Evolutionary conservation across 2,888 invertebrate genomes (phyloP), one percentile per base, ranked within the genome.

Genomic region (Euproctis similis): DNA sequence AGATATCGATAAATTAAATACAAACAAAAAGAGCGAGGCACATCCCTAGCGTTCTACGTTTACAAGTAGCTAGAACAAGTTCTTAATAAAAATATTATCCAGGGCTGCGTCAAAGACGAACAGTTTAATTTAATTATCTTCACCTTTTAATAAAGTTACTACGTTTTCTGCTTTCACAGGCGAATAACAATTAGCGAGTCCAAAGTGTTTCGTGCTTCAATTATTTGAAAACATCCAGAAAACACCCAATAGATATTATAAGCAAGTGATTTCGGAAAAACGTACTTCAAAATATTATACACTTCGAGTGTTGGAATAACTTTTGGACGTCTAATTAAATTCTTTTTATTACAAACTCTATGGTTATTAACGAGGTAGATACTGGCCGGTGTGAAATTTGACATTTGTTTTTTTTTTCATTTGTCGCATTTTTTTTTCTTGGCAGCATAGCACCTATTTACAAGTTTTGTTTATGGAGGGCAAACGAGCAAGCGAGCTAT

Each of bases 71-170:
- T n/a, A n/a, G n/a, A n/a, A n/a, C n/a, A n/a, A n/a, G n/a, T n/a
- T n/a, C n/a, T n/a, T n/a, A n/a, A n/a, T n/a, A n/a, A n/a, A n/a
- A 14, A 14, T 6, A 14, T 14, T 14, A 28, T 38, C 3, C 13
- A 48, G 53, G 55, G 46, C 56, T 58, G 66, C 81, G 75, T 78
- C 81, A 82, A 81, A 80, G 80, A 75, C 76, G 62, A 27, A 70
- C 54, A 55, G 59, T 59, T 61, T 82, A 80, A 84, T 82, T 82
- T 73, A 81, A 82, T 84, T 81, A 81, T 66, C 54, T 59, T 35
- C 60, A 56, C 68, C 67, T 70, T 74, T 75, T 77, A 81, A 78
- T 70, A 73, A 75, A 72, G 67, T 64, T n/a, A n/a, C 55, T 52
- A 56, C 56, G 59, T 60, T 48, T 40, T 42, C 42, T 42, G 51